Evolutionary conservation across 1,140 invertebrate genomes (phyloP), one percentile per base, ranked within the genome.

Genomic region (Lepeophtheirus salmonis): DNA sequence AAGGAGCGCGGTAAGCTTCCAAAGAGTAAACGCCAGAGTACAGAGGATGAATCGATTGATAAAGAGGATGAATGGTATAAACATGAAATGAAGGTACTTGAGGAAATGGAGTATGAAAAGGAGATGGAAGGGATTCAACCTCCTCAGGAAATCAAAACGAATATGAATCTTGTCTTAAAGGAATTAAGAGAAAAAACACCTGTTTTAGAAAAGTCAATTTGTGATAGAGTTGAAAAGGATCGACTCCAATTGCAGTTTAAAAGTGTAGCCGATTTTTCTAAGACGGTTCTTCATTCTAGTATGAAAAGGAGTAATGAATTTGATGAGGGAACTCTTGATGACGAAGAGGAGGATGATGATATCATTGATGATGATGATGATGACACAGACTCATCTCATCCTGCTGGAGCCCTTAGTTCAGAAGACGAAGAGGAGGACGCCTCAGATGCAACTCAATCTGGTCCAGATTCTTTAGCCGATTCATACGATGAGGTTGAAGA

Each of bases 21-120:
- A 24, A 56, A 58, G 41, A 22, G 16, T 53, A 76, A 86, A 66
- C 73, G 86, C 30, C 86, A 91, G 73, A 89, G 86, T 68, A 90
- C 87, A 0, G 87, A 55, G 22, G 30, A 89, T 72, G 87, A 91
- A 65, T 87, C 84, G 61, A 90, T 91, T 60, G 87, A 91, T 70
- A 86, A 83, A 49, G 87, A 91, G 71, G 87, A 91, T 67, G 86
- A 90, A 73, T 91, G 87, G 82, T 91, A 89, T 66, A 84, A 83
- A 63, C 88, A 91, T 68, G 87, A 89, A 67, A 67, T 89, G 56
- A 75, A 83, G 51, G 87, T 89, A 70, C 69, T 91, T 30, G 84
- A 90, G 71, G 83, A 89, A 73, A 74, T 89, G 67, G 87, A 67
- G 53, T 60, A 63, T 41, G 63, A 91, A 70, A 74, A 81, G 63